These are phyloP conservation scores for Eupeodes latifasciatus DNA, from an alignment of 2,888 invertebrate species.

Conservation along the genomic window DNA sequence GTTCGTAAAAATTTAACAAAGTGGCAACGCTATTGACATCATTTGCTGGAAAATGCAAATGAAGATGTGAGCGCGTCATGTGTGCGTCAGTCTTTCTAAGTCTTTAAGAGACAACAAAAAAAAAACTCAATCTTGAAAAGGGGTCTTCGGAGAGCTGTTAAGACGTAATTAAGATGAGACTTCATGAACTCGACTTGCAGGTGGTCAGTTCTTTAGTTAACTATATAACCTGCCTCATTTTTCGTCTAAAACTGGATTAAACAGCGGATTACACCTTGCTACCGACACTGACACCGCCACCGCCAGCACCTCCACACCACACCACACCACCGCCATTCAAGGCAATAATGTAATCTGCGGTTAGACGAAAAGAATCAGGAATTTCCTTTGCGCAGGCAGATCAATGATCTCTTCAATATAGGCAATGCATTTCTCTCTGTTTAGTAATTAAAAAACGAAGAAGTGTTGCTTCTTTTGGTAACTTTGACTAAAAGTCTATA, in stretches of 20 bases:
- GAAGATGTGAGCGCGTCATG: constrained; percentile 70
- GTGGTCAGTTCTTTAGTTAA: constrained; percentile 48
- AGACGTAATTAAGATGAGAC: constrained; percentile 67
- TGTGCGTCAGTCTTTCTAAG: constrained; percentile 59
- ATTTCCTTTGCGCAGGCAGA: constrained; percentile 41
- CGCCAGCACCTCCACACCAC: background rate
- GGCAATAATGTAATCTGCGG: constrained; percentile 47
- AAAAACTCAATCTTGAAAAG: background rate
- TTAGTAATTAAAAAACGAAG: constrained; percentile 56
- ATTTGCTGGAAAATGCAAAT: constrained; percentile 67
- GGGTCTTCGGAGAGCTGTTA: constrained; percentile 3
- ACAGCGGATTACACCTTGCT: constrained; percentile 61
- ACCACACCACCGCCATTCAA: background rate
- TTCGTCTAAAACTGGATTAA: constrained; percentile 68
- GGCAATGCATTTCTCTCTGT: constrained; percentile 49
- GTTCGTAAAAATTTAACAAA: background rate
- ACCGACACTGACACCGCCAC: background rate
- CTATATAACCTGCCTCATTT: constrained; percentile 26
- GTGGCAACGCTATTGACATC: constrained; percentile 23
- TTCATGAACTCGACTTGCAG: constrained; percentile 63
- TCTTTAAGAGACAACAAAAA: background rate
- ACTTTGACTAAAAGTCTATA: constrained; percentile 18
- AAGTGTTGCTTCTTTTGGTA: background rate
- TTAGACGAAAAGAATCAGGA: constrained; percentile 59
- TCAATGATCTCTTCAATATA: constrained; percentile 61